Conservation (phyloP, 2,797 vertebrate genomes). For the Gobionotothen gibberifrons region DNA sequence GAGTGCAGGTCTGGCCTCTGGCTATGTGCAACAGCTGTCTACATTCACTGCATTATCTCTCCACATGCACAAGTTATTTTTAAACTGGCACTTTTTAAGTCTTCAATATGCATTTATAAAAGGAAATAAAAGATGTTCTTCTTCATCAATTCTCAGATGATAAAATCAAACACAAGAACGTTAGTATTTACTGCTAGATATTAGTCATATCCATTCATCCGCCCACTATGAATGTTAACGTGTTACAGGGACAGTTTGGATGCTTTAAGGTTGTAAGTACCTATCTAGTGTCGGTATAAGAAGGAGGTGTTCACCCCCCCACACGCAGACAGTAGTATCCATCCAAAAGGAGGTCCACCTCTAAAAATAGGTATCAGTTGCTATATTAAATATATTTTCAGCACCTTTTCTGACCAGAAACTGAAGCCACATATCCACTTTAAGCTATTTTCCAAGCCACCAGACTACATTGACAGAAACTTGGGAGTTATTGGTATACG, state of each 20-base stretch:
- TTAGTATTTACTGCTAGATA: constrained; percentile 3
- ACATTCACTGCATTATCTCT: background rate
- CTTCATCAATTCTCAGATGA: background rate
- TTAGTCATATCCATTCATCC: background rate
- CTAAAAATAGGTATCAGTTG: too few relatives aligned
- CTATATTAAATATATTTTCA: too few relatives aligned
- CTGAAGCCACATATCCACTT: too few relatives aligned
- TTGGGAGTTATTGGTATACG: too few relatives aligned
- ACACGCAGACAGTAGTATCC: too few relatives aligned
- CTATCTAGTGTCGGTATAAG: too few relatives aligned
- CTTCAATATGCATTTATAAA: background rate
- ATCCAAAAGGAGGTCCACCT: too few relatives aligned
- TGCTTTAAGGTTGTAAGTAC: too few relatives aligned
- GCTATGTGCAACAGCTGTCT: background rate
- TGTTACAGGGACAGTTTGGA: background rate
- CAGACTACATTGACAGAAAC: too few relatives aligned
- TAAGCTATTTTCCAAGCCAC: too few relatives aligned
- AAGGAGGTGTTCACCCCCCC: too few relatives aligned
- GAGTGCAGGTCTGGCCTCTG: background rate
- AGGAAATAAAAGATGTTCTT: background rate
- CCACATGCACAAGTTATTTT: background rate
- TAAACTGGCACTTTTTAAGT: background rate
- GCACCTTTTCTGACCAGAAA: too few relatives aligned
- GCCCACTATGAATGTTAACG: background rate
- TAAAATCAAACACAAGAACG: constrained; percentile 31